phyloP scores from a whole-genome alignment of 2,113 vertebrate genomes.

The Illadopsis cleaveri region DNA sequence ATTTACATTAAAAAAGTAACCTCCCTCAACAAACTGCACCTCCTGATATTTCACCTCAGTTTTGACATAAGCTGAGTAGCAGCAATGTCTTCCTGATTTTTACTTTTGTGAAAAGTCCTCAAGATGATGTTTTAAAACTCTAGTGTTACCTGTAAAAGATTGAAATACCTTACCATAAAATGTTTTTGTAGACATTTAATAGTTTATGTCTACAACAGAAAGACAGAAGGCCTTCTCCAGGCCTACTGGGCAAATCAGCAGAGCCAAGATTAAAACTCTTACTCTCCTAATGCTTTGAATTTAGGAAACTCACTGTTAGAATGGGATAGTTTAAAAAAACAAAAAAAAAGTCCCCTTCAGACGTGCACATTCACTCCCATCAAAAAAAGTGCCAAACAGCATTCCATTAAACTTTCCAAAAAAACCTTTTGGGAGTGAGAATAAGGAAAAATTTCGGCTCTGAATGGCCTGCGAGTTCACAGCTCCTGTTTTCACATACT shows the following conservation, averaged over 20 bases:
- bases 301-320: background rate
- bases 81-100: background rate
- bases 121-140: background rate
- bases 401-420: background rate
- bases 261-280: background rate
- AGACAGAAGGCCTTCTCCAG: background rate
- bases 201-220: background rate
- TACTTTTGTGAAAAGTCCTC: background rate
- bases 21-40: background rate
- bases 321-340: background rate
- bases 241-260: background rate
- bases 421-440: background rate
- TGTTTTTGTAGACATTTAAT: background rate
- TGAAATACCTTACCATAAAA: background rate
- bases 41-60: background rate
- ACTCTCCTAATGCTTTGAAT: background rate
- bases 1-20: background rate
- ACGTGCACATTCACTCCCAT: background rate
- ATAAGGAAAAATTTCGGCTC: slow-evolving; percentile 1
- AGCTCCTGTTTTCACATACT: slow-evolving; percentile 50
- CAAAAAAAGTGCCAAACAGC: background rate
- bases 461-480: slow-evolving; percentile 2
- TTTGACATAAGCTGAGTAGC: background rate
- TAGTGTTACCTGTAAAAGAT: background rate
- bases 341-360: background rate